Percentiles rank a stretch among this genome's conserved stretches.
Evolutionary conservation across 1,140 invertebrate species (phyloP).

Genomic region (Cyclina sinensis): DNA sequence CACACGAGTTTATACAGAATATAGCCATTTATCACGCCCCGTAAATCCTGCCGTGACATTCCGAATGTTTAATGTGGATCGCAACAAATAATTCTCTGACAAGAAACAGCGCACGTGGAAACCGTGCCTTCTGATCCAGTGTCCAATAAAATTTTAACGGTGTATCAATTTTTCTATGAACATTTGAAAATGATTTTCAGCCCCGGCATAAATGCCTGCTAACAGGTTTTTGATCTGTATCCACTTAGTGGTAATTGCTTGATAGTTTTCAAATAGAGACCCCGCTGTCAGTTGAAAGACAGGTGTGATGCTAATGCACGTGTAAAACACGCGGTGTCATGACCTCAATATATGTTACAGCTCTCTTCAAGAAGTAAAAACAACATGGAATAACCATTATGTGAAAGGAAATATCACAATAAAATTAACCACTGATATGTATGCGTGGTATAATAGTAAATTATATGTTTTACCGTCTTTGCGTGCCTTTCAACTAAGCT

Average conservation of each 20-base stretch:
- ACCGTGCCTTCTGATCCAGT: background rate
- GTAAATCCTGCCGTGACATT: constrained; percentile 25
- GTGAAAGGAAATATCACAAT: constrained; percentile 60
- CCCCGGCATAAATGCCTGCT: constrained; percentile 30
- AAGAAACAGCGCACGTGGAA: background rate
- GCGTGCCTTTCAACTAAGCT: no score
- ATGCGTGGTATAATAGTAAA: no score
- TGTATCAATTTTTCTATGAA: constrained; percentile 52
- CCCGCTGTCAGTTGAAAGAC: constrained; percentile 30
- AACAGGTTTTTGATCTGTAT: constrained; percentile 45
- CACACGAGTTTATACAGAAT: constrained; percentile 30
- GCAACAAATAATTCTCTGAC: background rate
- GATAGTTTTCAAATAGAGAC: constrained; percentile 10
- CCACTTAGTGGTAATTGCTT: constrained; percentile 42
- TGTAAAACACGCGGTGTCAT: constrained; percentile 57
- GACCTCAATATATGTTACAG: constrained; percentile 38
- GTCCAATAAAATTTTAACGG: constrained; percentile 31
- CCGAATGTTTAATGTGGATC: background rate
- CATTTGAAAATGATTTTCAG: constrained; percentile 57
- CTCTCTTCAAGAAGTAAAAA: constrained; percentile 13
- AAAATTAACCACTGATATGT: constrained; percentile 1
- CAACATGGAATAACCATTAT: constrained; percentile 29
- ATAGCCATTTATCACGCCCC: constrained; percentile 32
- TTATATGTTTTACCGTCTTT: no score
- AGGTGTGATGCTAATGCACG: constrained; percentile 55